Conservation (phyloP, 2,888 invertebrate species). For the Epinotia ramella region DNA sequence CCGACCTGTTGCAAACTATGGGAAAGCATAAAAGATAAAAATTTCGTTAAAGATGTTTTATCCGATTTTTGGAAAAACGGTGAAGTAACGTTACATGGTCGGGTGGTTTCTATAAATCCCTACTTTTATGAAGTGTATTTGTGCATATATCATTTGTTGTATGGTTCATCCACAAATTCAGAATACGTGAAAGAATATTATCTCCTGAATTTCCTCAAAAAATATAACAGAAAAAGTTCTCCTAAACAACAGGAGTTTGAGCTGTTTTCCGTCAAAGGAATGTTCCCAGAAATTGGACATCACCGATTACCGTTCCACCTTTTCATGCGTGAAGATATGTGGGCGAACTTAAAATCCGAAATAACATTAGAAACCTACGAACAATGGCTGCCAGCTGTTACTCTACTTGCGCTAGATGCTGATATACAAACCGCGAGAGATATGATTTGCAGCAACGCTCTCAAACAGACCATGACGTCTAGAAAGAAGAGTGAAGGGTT, state of each 20-base stretch:
- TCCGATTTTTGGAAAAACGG: constrained; percentile 81
- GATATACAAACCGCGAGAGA: constrained; percentile 79
- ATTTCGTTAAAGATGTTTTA: constrained; percentile 72
- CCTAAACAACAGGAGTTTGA: constrained; percentile 83
- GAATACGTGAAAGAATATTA: constrained; percentile 74
- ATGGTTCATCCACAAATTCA: constrained; percentile 61
- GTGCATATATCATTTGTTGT: constrained; percentile 74
- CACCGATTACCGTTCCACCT: constrained; percentile 80
- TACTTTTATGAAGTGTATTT: constrained; percentile 81
- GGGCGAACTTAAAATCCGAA: constrained; percentile 82
- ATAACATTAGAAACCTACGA: constrained; percentile 81
- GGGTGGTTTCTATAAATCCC: constrained; percentile 75
- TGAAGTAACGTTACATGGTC: constrained; percentile 77
- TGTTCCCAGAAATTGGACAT: constrained; percentile 82
- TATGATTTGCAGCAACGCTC: constrained; percentile 83
- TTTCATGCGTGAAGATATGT: constrained; percentile 80
- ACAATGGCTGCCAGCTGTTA: constrained; percentile 76
- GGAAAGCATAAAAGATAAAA: constrained; percentile 75
- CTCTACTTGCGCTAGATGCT: constrained; percentile 72
- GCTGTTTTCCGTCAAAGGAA: constrained; percentile 79
- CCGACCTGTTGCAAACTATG: constrained; percentile 71
- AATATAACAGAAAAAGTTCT: constrained; percentile 72
- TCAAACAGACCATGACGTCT: constrained; percentile 83
- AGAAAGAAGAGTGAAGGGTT: constrained; percentile 65
- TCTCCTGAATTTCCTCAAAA: constrained; percentile 75